Percentiles rank a stretch among this genome's conserved stretches.
Conservation (phyloP, 2,797 vertebrate genomes). For the Chlorospingus flavigularis region DNA sequence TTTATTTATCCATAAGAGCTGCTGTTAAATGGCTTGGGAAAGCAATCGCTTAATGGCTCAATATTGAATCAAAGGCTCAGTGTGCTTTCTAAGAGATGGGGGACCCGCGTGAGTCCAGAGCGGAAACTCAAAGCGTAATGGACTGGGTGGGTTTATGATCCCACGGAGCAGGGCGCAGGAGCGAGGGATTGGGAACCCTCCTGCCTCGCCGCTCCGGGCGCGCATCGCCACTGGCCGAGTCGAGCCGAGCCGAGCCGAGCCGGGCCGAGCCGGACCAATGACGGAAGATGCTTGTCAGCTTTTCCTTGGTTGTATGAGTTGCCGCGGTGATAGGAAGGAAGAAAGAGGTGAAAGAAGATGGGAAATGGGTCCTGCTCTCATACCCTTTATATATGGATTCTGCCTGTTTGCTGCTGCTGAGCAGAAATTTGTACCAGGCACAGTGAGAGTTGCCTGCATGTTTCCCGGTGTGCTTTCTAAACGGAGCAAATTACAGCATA, state of each 20-base stretch:
- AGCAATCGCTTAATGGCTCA: slow-evolving; percentile 87
- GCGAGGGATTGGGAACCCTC: neutral
- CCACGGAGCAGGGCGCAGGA: neutral
- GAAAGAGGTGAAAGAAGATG: neutral
- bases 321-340: rapidly evolving
- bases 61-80: slow-evolving; percentile 71
- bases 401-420: neutral
- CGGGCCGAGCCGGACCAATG: rapidly evolving
- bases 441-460: neutral
- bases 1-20: slow-evolving; percentile 87
- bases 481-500: neutral
- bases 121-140: slow-evolving; percentile 73
- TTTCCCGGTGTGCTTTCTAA: neutral
- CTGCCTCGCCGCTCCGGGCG: neutral
- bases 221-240: neutral
- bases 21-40: slow-evolving; percentile 89
- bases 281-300: rapidly evolving
- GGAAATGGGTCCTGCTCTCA: rapidly evolving
- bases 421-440: no score
- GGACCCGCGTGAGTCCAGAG: slow-evolving; percentile 12
- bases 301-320: rapidly evolving
- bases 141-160: slow-evolving; percentile 60
- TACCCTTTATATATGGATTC: rapidly evolving
- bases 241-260: rapidly evolving
- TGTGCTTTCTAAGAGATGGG: slow-evolving; percentile 36